Evolutionary conservation across 2,797 vertebrate species (phyloP).

Genomic region (Thunnus albacares): DNA sequence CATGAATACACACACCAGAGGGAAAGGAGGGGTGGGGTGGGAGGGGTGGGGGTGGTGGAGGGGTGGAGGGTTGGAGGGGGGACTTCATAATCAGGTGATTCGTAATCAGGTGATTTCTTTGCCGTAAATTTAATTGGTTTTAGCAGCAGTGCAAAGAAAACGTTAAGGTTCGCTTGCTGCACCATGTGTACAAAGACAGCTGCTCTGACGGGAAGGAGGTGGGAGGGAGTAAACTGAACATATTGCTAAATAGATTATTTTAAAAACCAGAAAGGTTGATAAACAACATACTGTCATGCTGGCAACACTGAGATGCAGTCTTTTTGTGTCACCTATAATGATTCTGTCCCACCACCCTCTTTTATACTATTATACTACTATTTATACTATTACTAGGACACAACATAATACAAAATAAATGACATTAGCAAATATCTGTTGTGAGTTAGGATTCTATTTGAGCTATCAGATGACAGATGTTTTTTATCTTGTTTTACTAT

Average conservation of each 20-base stretch:
- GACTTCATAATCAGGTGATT: slow-evolving; percentile 72
- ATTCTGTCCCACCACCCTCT: neutral
- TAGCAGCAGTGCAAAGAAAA: slow-evolving; percentile 81
- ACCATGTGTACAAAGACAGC: slow-evolving; percentile 75
- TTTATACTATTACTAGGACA: neutral
- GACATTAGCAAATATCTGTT: neutral
- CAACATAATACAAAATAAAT: neutral
- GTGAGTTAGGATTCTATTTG: neutral
- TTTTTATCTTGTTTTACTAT: neutral
- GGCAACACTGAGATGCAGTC: slow-evolving; percentile 50
- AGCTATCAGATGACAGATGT: neutral
- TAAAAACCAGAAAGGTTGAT: slow-evolving; percentile 66
- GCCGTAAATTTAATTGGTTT: slow-evolving; percentile 84
- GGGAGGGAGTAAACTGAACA: slow-evolving; percentile 62
- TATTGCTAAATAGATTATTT: slow-evolving; percentile 76
- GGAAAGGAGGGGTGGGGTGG: slow-evolving; percentile 21
- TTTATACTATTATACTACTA: too few relatives aligned
- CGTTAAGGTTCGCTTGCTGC: slow-evolving; percentile 79
- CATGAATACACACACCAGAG: slow-evolving; percentile 65
- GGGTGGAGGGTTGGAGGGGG: too few relatives aligned
- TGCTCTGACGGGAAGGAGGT: slow-evolving; percentile 70
- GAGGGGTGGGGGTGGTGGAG: too few relatives aligned
- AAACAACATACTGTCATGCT: slow-evolving; percentile 72
- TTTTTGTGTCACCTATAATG: neutral
- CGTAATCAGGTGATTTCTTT: slow-evolving; percentile 78